Conservation (phyloP, 2,113 vertebrate species). For the Bufo gargarizans region DNA sequence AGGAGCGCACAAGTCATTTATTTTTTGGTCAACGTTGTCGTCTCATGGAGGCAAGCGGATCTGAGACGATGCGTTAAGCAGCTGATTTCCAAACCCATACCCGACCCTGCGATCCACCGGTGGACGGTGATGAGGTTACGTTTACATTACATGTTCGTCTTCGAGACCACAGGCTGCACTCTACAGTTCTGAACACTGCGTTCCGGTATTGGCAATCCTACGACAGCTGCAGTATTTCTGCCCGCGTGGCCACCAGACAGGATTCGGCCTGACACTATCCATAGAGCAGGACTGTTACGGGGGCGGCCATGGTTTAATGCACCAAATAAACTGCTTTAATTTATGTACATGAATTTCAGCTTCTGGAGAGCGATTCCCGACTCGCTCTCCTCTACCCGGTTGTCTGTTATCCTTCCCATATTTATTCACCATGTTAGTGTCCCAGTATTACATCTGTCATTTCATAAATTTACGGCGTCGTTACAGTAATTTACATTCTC, state of each 20-base stretch:
- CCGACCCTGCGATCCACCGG: not conserved
- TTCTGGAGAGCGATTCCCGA: not conserved
- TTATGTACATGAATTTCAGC: slow-evolving; percentile 4
- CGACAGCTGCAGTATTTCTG: not conserved
- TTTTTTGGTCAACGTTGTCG: not conserved
- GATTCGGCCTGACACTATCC: not conserved
- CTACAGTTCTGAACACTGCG: not conserved
- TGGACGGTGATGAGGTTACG: slow-evolving; percentile 7
- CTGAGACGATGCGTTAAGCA: not conserved
- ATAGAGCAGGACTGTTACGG: not conserved
- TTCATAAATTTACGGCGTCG: not conserved
- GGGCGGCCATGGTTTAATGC: not conserved
- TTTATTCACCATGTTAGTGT: not conserved
- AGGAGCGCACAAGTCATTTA: slow-evolving; percentile 4
- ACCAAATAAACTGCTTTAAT: slow-evolving; percentile 32
- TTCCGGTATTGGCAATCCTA: not conserved
- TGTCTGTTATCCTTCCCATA: not conserved
- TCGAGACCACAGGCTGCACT: not conserved
- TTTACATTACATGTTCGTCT: slow-evolving; percentile 44
- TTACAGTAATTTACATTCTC: not conserved
- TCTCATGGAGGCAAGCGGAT: not conserved
- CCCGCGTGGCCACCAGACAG: not conserved
- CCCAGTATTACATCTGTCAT: not conserved
- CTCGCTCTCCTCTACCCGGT: too few relatives aligned
- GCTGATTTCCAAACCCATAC: not conserved